Base-by-base conservation (phyloP, 1,140 invertebrate genomes). In the Leguminivora glycinivorella region DNA sequence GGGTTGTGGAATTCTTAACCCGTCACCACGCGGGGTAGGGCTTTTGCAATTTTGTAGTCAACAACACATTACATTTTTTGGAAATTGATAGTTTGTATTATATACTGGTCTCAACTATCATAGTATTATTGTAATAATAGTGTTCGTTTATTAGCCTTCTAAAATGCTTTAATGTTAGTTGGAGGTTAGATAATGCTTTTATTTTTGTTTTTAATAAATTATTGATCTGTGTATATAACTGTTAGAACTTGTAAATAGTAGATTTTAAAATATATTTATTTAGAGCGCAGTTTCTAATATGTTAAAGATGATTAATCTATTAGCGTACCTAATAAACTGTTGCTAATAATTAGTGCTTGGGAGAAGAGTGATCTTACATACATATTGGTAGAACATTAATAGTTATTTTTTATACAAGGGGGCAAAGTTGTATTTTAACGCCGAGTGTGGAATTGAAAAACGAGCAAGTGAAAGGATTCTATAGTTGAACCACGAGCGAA, bases 141-240 rank as follows among this genome's bases (percentile, higher is more conserved):
- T 86, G 83, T 88, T 86, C 77, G 80, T 81, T 87, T 83, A 74
- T 82, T 87, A 79, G 86, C 86, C 86, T 88, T 88, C 81, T 79
- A 75, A 81, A 83, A 87, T 85, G 86, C 83, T 87, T 87, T 85
- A 87, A 87, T 72, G 76, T 83, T 83, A 81, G 81, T 75, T 70
- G 72, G 73, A 67, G 80, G 66, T 70, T 78, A 81, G 74, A 78
- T 82, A 78, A 76, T 70, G 76, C 79, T 74, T 77, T 79, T 77
- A 74, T 73, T 76, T 83, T 82, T 75, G 73, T 76, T 74, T 69
- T 63, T 68, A 71, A 77, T 72, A 80, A 75, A 80, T 80, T 79
- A 80, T 82, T 76, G 83, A 83, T 85, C 81, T 87, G 81, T 87
- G 81, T 87, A 87, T 84, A 85, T 86, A 86, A 79, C 79, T 81